Evolutionary conservation across 2,113 vertebrate species (phyloP), one percentile per base, ranked within the genome.

Genomic region (Misgurnus anguillicaudatus): DNA sequence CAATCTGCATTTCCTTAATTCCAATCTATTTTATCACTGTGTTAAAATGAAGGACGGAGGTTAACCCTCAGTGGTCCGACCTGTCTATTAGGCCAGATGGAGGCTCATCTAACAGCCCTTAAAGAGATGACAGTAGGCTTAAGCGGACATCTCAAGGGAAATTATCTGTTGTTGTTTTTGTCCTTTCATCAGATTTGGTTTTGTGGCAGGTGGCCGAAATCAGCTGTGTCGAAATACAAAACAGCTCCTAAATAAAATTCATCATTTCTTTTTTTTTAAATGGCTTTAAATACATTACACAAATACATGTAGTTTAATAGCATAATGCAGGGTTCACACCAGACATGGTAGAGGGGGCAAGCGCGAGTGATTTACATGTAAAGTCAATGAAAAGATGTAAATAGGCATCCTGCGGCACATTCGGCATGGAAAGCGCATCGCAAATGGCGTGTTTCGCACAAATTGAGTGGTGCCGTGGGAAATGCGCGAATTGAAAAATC

Each of bases 1-100:
- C 11, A 39, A 16, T 53, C 14, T 19, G n/a, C 2, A 6, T 58
- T 71, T 36, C n/a, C 51, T 41, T 4, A 53, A 72, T n/a, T 6
- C 36, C 36, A 8, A 3, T 36, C 7, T 61, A 14, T 17, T 36
- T 47, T n/a, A 74, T 72, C 42, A 47, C 21, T 13, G n/a, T 24
- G 21, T 74, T n/a, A 74, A 61, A 21, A 14, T 0, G 19, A 31
- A 31, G 19, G 39, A 24, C 4, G 0, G 6, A 58, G 70, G 70
- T 80, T 83, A 62, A 80, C 76, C 47, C 75, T 84, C 57, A 53
- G 55, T 31, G 41, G 62, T 64, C 67, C 74, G 4, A 31, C 53
- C 42, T 51, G 78, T 81, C 82, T 76, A 63, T 77, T 71, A 61
- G 75, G 14, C 75, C 85, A 83, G 84, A 83, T 68, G 80, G 80